phyloP scores from a whole-genome alignment of 2,888 invertebrate genomes.

The Agapostemon virescens region DNA sequence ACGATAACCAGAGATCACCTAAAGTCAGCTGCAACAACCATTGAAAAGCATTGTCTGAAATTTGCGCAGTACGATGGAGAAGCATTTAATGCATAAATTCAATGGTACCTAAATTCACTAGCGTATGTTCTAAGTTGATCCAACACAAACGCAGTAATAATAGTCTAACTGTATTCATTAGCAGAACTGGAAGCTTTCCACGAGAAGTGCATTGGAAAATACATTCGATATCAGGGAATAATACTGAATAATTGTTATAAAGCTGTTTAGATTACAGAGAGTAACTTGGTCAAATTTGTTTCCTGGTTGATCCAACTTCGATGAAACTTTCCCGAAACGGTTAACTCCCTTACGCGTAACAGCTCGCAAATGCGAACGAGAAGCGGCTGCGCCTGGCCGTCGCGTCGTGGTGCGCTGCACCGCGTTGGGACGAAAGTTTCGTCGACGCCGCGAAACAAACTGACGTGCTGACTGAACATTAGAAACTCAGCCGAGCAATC shows the following conservation, averaged over 20 bases:
- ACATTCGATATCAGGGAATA: neutral
- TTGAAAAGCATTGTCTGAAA: neutral
- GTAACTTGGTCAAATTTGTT: constrained; percentile 19
- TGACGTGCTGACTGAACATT: constrained; percentile 64
- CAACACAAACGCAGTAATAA: neutral
- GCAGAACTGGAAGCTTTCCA: neutral
- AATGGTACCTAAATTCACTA: neutral
- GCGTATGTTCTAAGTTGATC: neutral
- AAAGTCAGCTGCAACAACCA: neutral
- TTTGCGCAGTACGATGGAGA: neutral
- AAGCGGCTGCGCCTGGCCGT: constrained; percentile 45
- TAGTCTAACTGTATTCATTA: no score
- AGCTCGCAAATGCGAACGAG: constrained; percentile 31
- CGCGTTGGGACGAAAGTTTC: constrained; percentile 40
- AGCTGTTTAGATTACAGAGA: constrained; percentile 8
- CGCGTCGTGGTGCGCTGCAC: neutral
- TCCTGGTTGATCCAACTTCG: constrained; percentile 34
- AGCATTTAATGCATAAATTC: neutral
- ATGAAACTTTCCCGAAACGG: constrained; percentile 40
- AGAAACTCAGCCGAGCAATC: constrained; percentile 65
- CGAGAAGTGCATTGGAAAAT: neutral
- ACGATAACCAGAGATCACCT: no score
- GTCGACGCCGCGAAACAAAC: constrained; percentile 57
- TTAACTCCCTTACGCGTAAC: constrained; percentile 20
- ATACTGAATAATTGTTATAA: constrained; percentile 13